Conservation (phyloP, 2,888 invertebrate species). For the Coremacera marginata region DNA sequence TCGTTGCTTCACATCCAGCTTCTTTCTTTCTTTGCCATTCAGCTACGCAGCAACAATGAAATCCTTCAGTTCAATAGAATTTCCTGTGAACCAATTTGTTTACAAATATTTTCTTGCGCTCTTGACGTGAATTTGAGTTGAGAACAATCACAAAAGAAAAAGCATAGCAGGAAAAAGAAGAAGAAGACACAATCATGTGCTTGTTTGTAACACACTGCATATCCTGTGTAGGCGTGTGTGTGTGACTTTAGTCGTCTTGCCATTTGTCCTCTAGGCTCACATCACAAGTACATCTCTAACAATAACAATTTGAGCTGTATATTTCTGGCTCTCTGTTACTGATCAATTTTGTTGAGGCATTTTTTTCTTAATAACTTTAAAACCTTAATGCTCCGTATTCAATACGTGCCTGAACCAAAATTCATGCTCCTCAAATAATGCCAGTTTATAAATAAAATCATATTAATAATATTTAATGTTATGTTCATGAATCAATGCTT, state of each 20-base stretch:
- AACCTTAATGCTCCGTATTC: not conserved
- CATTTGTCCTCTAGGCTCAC: too few species aligned
- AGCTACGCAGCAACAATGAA: slow-evolving; percentile 18
- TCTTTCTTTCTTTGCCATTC: not conserved
- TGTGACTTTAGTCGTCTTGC: not conserved
- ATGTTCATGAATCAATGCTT: not conserved
- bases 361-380: not conserved
- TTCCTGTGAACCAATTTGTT: slow-evolving; percentile 38
- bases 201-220: not conserved
- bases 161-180: not conserved
- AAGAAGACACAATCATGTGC: not conserved
- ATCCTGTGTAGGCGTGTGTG: not conserved
- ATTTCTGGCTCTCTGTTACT: too few species aligned
- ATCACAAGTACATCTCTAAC: too few species aligned
- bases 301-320: too few species aligned
- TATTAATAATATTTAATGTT: not conserved
- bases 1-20: slow-evolving; percentile 24
- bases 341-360: too few species aligned
- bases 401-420: not conserved
- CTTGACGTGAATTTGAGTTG: not conserved
- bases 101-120: slow-evolving; percentile 32
- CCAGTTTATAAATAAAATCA: not conserved
- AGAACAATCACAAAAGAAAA: not conserved
- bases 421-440: not conserved
- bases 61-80: slow-evolving; percentile 17